phyloP scores from a whole-genome alignment of 2,113 vertebrate genomes.

The Chrysemys picta region DNA sequence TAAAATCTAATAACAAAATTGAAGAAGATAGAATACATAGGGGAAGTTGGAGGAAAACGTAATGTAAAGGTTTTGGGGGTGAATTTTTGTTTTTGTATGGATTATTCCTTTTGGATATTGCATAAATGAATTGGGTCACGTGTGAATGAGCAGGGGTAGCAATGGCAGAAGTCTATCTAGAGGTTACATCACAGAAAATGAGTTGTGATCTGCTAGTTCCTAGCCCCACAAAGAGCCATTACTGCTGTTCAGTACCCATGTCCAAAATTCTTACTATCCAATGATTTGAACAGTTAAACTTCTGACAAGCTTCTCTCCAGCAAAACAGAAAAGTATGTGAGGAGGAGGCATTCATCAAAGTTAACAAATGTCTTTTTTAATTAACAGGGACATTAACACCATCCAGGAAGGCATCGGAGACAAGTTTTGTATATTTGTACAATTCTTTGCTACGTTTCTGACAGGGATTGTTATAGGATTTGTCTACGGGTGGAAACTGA shows the following conservation, averaged over 20 bases:
- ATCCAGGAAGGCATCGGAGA: conserved; percentile 81
- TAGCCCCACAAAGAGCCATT: neutral
- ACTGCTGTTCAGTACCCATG: neutral
- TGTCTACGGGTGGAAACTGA: conserved; percentile 81
- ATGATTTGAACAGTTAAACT: conserved; percentile 8
- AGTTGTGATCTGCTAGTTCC: conserved; percentile 4
- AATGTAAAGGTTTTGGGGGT: neutral
- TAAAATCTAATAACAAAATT: neutral
- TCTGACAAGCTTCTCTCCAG: conserved; percentile 5
- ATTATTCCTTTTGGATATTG: neutral
- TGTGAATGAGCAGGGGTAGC: neutral
- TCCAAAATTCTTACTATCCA: conserved; percentile 6
- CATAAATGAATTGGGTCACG: neutral
- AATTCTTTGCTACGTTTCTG: conserved; percentile 76
- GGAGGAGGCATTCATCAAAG: neutral
- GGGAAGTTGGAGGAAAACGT: too few species aligned
- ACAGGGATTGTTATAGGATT: conserved; percentile 80
- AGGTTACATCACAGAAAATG: too few species aligned
- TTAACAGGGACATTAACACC: conserved; percentile 83
- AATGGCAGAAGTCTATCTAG: too few species aligned
- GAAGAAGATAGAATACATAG: too few species aligned
- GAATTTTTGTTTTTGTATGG: neutral
- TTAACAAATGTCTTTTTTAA: conserved; percentile 25
- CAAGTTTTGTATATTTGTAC: conserved; percentile 79
- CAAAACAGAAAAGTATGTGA: neutral